Percentiles rank a stretch among this genome's conserved stretches.
phyloP scores from a whole-genome alignment of 2,113 vertebrate species.

The Chelonoidis abingdonii region DNA sequence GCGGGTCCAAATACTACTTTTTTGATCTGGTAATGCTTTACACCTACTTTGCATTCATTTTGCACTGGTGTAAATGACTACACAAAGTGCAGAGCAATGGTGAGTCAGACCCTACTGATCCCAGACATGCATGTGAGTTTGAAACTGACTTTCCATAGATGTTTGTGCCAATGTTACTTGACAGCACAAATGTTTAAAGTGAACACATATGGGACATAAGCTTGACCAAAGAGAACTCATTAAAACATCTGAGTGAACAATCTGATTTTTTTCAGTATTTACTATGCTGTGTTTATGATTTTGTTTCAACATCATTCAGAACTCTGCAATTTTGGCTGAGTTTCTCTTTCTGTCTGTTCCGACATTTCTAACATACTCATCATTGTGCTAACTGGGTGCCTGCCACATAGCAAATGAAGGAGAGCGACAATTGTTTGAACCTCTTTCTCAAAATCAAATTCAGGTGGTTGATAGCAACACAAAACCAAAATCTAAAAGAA shows the following conservation, averaged over 20 bases:
- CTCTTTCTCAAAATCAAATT: not conserved
- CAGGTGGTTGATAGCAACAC: not conserved
- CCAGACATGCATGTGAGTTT: not conserved
- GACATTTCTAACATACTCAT: not conserved
- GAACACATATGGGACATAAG: not conserved
- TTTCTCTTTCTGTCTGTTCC: not conserved
- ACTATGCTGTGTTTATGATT: not conserved
- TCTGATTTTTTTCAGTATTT: not conserved
- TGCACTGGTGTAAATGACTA: not conserved
- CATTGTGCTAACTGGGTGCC: not conserved
- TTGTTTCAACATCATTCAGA: not conserved
- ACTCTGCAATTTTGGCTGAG: not conserved
- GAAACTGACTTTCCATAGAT: not conserved
- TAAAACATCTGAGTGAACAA: not conserved
- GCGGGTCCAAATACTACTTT: not conserved
- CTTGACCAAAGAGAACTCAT: not conserved
- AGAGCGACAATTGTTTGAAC: not conserved
- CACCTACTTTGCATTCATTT: not conserved
- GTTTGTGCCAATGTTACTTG: not conserved
- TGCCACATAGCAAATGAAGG: not conserved
- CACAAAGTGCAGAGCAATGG: not conserved
- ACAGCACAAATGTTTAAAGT: not conserved
- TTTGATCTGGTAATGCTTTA: not conserved
- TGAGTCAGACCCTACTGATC: not conserved
- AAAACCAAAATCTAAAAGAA: not conserved